Evolutionary conservation across 2,797 vertebrate species (phyloP).

Genomic region (Prionace glauca): DNA sequence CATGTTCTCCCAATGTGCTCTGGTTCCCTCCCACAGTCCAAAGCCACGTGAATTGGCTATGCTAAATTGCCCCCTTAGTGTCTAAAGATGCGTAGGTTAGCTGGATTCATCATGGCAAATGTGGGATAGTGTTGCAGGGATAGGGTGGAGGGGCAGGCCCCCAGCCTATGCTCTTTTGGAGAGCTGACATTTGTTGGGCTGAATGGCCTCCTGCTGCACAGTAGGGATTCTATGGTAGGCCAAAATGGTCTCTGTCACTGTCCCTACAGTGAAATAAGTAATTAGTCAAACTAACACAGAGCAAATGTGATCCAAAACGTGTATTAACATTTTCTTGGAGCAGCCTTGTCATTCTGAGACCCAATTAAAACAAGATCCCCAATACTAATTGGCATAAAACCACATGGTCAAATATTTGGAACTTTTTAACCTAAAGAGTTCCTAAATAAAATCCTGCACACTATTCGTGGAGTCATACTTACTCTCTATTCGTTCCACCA

Average conservation of each 20-base stretch:
- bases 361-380: neutral
- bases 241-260: neutral
- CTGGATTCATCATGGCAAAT: too few species aligned
- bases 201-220: too few species aligned
- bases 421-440: neutral
- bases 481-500: neutral
- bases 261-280: neutral
- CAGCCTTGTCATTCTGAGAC: neutral
- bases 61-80: too few species aligned
- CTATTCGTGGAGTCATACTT: too few species aligned
- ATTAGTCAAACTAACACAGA: neutral
- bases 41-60: too few species aligned
- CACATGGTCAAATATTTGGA: neutral
- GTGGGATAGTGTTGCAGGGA: too few species aligned
- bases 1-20: too few species aligned
- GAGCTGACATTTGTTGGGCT: too few species aligned
- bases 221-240: neutral
- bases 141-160: too few species aligned
- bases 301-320: neutral
- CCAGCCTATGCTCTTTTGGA: too few species aligned
- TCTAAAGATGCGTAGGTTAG: too few species aligned
- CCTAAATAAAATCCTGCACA: neutral
- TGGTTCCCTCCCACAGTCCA: too few species aligned
- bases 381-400: neutral
- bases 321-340: neutral